phyloP scores from a whole-genome alignment of 2,113 vertebrate species.

The Charina bottae region DNA sequence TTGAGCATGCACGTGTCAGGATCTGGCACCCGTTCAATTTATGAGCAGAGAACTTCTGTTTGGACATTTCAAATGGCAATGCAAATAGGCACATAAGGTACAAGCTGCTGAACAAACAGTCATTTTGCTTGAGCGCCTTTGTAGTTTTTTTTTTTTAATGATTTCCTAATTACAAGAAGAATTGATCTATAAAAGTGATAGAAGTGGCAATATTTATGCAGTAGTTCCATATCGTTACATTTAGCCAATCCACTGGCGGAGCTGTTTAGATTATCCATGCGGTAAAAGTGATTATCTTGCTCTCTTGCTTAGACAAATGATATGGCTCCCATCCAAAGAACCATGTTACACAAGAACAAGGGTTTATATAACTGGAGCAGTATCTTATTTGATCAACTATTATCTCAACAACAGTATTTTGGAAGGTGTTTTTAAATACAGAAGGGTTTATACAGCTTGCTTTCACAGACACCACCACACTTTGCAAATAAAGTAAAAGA shows the following conservation, averaged over 20 bases:
- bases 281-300: background rate
- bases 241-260: background rate
- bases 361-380: rapidly evolving
- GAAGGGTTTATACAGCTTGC: background rate
- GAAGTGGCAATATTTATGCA: background rate
- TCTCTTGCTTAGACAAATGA: background rate
- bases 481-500: background rate
- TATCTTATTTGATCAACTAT: background rate
- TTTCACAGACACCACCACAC: background rate
- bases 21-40: background rate
- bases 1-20: background rate
- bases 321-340: background rate
- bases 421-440: background rate
- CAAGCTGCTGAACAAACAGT: conserved; percentile 9
- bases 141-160: background rate
- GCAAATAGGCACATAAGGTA: background rate
- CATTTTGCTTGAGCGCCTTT: background rate
- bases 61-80: background rate
- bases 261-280: background rate
- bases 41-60: background rate
- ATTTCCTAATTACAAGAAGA: conserved; percentile 15
- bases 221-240: conserved; percentile 8
- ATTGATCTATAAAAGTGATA: conserved; percentile 2
- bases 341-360: background rate
- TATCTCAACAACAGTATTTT: too few relatives aligned